Base-by-base conservation (phyloP, 2,113 vertebrate species). In the Anthoscopus minutus region DNA sequence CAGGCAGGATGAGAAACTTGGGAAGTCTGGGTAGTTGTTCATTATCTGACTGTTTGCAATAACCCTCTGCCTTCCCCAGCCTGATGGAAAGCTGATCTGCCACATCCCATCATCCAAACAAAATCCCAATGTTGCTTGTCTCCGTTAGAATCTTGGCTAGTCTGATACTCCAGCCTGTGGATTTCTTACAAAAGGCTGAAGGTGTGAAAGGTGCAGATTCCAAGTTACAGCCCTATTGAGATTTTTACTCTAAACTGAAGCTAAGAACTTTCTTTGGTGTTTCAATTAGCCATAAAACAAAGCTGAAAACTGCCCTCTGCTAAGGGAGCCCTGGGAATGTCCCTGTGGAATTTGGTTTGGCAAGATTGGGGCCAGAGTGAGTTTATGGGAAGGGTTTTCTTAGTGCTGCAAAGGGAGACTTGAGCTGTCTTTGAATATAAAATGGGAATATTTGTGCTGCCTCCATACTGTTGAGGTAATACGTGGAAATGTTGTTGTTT, bases 11-110 rank as follows among this genome's bases (percentile, higher is more conserved):
- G 85, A 84, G 87, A 81, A 93, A 47, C 56, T 45, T 44, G 57
- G 60, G 69, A 86, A 74, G 65, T 71, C 91, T 64, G 69, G 77
- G 40, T 73, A 74, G 73, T 47, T 93, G 96, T 93, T 92, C 83
- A 83, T 94, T 88, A 84, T 81, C 76, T 91, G 67, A 51, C 77
- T 44, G 61, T 88, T 93, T 91, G 88, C 74, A 93, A 73, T 67
- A 73, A 45, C 60, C 69, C 47, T 78, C 33, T 83, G 31, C 83
- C 64, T 92, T 88, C 56, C 38, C 22, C n/a, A 60, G 56, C 64
- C 35, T 5, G 18, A 22, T 69, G 31, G 37, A 56, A 76, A n/a
- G 23, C 40, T 81, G 48, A 56, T 92, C 76, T 72, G 42, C 73
- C 53, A 58, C 11, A 5, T 72, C 74, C 33, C 70, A 54, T 69